Evolutionary conservation across 2,113 vertebrate genomes (phyloP), one percentile per base, ranked within the genome.

Genomic region (Junco hyemalis): DNA sequence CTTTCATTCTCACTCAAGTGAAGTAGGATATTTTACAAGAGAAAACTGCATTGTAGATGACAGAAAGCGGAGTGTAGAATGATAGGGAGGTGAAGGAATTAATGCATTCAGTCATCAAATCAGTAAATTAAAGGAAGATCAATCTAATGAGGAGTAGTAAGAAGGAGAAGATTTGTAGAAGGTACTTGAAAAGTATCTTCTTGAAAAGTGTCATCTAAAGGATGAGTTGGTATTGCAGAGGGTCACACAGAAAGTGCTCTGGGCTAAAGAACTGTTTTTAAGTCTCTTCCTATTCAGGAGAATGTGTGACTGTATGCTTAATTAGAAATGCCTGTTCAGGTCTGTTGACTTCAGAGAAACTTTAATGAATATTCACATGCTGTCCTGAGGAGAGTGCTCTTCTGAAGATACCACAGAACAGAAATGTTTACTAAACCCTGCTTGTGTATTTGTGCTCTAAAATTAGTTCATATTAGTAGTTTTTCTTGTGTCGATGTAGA

Each of bases 401-500:
- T 94, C 36, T 80, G 86, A 77, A 90, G 40, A 69, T 53, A 31
- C 13, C 15, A 60, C 84, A 48, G 72, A 79, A 8, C 29, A 74
- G 40, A 48, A 95, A 59, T 19, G 18, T 26, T 74, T 68, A 44
- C 42, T 42, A 61, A 87, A 60, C 86, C n/a, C 22, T 53, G 63
- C 51, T 85, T 90, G 72, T 93, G 63, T 81, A 88, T 76, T 88
- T 73, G 35, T 82, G 73, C 57, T 91, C 15, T 35, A 95, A 80
- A 96, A 97, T 86, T 63, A 94, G 9, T 93, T 96, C 64, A 45
- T 82, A 78, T 76, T 74, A 48, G 72, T 26, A 24, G 45, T 81
- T 95, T 96, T 96, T 95, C 74, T 90, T 93, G 83, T 90, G 81
- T 45, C 8, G 2, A n/a, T 74, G 44, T 60, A 20, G 23, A n/a